These are phyloP conservation scores for Mohoua ochrocephala DNA, from an alignment of 2,113 vertebrate genomes.

Conservation along the genomic window DNA sequence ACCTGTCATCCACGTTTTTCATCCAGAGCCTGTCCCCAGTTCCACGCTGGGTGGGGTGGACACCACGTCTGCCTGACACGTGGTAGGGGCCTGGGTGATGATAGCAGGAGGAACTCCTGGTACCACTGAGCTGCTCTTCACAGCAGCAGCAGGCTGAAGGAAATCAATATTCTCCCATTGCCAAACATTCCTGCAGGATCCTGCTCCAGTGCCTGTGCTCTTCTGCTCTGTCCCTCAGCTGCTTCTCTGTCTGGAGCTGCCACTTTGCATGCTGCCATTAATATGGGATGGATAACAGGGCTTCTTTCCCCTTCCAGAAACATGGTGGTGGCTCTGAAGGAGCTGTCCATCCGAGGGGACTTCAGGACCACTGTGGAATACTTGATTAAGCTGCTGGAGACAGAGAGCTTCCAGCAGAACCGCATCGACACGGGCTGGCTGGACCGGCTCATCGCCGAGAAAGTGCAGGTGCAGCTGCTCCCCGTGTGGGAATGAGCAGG, in stretches of 20 bases:
- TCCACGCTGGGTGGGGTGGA: not conserved
- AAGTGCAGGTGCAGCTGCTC: conserved; percentile 87
- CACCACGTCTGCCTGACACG: accelerated
- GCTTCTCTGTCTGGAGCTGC: not conserved
- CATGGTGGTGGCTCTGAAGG: conserved; percentile 97
- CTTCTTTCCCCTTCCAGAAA: conserved; percentile 75
- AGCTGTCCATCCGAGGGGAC: conserved; percentile 95
- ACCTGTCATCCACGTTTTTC: not conserved
- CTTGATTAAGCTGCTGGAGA: conserved; percentile 94
- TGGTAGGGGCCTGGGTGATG: not conserved
- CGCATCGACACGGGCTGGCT: conserved; percentile 96
- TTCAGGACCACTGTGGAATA: conserved; percentile 98
- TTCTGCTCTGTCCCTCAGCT: not conserved
- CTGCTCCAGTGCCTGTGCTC: not conserved
- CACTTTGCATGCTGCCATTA: accelerated
- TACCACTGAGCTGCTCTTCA: not conserved
- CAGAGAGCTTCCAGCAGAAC: conserved; percentile 96
- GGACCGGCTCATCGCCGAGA: conserved; percentile 94
- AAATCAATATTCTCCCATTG: not conserved
- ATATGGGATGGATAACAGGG: not conserved
- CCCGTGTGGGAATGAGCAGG: accelerated
- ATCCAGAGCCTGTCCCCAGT: not conserved
- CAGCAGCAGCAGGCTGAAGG: not conserved
- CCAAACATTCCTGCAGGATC: not conserved
- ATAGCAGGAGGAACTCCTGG: not conserved